Percentiles rank a stretch among this genome's conserved stretches.
Conservation (phyloP, 2,797 vertebrate species). For the Pseudochromis fuscus region DNA sequence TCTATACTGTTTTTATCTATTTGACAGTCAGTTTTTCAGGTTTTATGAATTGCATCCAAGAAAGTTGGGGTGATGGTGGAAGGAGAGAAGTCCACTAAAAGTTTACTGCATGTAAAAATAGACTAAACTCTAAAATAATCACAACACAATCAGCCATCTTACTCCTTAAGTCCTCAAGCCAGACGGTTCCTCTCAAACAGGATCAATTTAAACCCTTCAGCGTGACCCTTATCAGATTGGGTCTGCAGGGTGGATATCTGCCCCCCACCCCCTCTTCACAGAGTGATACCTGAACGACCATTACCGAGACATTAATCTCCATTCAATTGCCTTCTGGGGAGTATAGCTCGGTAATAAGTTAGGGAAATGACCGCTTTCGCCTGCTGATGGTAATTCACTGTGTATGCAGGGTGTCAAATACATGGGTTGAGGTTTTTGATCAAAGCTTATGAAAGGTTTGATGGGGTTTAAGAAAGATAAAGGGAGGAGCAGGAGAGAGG, state of each 20-base stretch:
- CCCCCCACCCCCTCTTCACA: slow-evolving; percentile 46
- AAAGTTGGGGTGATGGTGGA: background rate
- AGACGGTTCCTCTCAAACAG: slow-evolving; percentile 36
- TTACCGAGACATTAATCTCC: slow-evolving; percentile 71
- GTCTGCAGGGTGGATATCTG: slow-evolving; percentile 31
- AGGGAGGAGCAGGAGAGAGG: slow-evolving; percentile 2
- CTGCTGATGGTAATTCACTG: slow-evolving; percentile 62
- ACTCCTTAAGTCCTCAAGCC: slow-evolving; percentile 28
- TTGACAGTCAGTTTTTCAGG: no score
- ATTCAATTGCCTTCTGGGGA: slow-evolving; percentile 57
- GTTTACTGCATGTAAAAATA: slow-evolving; percentile 5
- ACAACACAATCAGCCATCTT: slow-evolving; percentile 15
- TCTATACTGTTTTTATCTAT: no score
- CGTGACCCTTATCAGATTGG: slow-evolving; percentile 52
- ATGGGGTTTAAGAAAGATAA: slow-evolving; percentile 43
- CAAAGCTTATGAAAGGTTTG: slow-evolving; percentile 55
- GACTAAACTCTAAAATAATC: slow-evolving; percentile 19
- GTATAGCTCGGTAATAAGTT: slow-evolving; percentile 56
- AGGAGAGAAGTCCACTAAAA: background rate
- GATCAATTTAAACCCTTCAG: slow-evolving; percentile 42
- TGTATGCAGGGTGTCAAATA: slow-evolving; percentile 63
- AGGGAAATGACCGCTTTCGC: slow-evolving; percentile 55
- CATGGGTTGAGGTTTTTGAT: slow-evolving; percentile 47
- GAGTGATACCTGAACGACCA: slow-evolving; percentile 60
- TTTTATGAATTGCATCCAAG: background rate